phyloP scores from a whole-genome alignment of 2,113 vertebrate genomes.

The Laticauda colubrina region DNA sequence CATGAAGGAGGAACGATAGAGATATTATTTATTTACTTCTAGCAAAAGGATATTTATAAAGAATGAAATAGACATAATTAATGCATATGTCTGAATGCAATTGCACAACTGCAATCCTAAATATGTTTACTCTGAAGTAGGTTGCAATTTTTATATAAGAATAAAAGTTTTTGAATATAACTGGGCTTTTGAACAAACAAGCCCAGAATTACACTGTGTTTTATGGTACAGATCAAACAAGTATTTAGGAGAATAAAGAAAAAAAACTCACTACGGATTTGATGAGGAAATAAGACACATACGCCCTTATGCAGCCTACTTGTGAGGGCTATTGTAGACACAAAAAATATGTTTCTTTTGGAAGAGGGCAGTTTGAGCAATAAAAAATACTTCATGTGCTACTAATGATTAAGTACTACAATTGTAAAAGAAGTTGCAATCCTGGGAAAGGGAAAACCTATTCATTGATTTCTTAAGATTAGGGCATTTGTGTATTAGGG shows the following conservation, averaged over 20 bases:
- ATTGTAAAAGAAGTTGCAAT: background rate
- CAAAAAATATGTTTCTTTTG: background rate
- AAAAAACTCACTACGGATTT: background rate
- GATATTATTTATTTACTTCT: background rate
- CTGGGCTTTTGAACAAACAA: background rate
- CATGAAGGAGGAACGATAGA: background rate
- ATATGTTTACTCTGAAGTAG: background rate
- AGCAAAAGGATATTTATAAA: background rate
- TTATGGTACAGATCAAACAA: background rate
- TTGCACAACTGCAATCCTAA: background rate
- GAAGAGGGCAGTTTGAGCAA: background rate
- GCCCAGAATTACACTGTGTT: background rate
- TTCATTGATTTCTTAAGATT: background rate
- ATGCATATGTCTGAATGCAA: background rate
- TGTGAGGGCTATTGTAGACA: background rate
- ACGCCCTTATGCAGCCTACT: background rate
- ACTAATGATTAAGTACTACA: background rate
- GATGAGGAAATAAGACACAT: background rate
- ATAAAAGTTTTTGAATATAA: background rate
- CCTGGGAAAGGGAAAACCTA: background rate
- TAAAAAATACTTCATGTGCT: background rate
- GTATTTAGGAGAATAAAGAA: background rate
- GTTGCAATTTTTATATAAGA: background rate
- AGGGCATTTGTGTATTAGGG: background rate
- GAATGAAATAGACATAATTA: background rate